A percentile compares a stretch with the other conserved stretches of the same genome.
These are phyloP conservation scores for Clarias platycephalus DNA, from an alignment of 2,797 vertebrate genomes.

Conservation along the genomic window DNA sequence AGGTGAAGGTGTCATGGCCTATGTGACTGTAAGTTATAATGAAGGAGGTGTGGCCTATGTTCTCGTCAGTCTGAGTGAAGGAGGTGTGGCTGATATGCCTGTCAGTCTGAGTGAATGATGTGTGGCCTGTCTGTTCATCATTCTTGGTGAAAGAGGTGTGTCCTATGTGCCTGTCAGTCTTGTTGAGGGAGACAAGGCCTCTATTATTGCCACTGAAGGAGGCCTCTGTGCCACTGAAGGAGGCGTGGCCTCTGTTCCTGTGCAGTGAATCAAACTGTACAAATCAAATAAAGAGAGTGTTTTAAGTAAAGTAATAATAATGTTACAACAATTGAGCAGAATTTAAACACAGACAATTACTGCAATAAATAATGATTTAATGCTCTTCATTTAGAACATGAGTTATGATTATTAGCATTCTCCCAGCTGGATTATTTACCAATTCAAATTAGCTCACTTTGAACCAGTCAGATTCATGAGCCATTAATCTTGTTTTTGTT, in stretches of 20 bases:
- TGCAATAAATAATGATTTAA: not conserved
- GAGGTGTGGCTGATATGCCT: not conserved
- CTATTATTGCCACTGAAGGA: not conserved
- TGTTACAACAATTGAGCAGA: too few species aligned
- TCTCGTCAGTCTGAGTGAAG: not conserved
- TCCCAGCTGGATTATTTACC: constrained; percentile 11
- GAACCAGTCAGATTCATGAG: not conserved
- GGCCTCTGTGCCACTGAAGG: not conserved
- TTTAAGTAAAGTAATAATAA: not conserved
- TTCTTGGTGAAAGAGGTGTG: not conserved
- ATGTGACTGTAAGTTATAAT: too few species aligned
- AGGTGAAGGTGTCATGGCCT: not conserved
- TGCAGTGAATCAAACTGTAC: not conserved
- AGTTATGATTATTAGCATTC: not conserved
- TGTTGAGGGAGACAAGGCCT: not conserved
- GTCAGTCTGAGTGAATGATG: not conserved
- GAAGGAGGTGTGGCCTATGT: too few species aligned
- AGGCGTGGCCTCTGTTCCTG: not conserved
- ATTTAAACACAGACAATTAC: not conserved
- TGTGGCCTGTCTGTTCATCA: not conserved
- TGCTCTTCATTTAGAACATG: not conserved
- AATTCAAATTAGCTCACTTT: not conserved
- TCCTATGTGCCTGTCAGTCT: not conserved
- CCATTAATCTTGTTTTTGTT: constrained; percentile 1
- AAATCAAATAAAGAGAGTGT: not conserved